Conservation (phyloP, 2,888 invertebrate species). For the Brachypterus glaber region DNA sequence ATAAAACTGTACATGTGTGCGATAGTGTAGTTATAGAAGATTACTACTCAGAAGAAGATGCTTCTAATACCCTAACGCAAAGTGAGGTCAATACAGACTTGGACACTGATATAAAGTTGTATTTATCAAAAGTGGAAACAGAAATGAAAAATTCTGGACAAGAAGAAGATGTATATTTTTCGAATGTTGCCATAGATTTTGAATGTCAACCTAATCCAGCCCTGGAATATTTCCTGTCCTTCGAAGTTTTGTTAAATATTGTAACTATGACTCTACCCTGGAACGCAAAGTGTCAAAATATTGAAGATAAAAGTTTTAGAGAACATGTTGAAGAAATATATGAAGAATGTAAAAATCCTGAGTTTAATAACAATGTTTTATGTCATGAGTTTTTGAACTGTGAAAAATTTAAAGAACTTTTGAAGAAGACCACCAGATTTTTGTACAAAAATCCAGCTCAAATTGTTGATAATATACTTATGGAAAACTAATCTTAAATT, state of each 20-base stretch:
- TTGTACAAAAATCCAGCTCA: slow-evolving; percentile 24
- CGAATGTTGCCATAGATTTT: slow-evolving; percentile 21
- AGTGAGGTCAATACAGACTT: background rate
- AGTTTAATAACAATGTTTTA: slow-evolving; percentile 30
- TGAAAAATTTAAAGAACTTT: slow-evolving; percentile 23
- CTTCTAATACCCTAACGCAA: too few species aligned
- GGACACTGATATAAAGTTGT: background rate
- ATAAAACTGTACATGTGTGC: slow-evolving; percentile 26
- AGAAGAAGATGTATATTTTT: slow-evolving; percentile 17
- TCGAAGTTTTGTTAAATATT: slow-evolving; percentile 30
- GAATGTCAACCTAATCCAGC: slow-evolving; percentile 15
- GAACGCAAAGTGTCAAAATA: slow-evolving; percentile 27
- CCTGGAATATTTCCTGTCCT: slow-evolving; percentile 28
- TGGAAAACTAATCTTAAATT: too few species aligned
- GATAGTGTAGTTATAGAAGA: slow-evolving; percentile 31
- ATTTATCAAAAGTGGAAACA: background rate
- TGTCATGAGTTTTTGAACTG: slow-evolving; percentile 32
- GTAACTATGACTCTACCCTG: slow-evolving; percentile 31
- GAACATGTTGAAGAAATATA: slow-evolving; percentile 30
- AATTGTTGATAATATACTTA: too few species aligned
- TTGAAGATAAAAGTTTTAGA: slow-evolving; percentile 29
- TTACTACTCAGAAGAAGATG: background rate
- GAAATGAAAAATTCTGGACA: slow-evolving; percentile 1
- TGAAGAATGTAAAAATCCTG: slow-evolving; percentile 24
- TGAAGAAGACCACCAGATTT: slow-evolving; percentile 28